Evolutionary conservation across 2,113 vertebrate genomes (phyloP).

Genomic region (Anser cygnoides): DNA sequence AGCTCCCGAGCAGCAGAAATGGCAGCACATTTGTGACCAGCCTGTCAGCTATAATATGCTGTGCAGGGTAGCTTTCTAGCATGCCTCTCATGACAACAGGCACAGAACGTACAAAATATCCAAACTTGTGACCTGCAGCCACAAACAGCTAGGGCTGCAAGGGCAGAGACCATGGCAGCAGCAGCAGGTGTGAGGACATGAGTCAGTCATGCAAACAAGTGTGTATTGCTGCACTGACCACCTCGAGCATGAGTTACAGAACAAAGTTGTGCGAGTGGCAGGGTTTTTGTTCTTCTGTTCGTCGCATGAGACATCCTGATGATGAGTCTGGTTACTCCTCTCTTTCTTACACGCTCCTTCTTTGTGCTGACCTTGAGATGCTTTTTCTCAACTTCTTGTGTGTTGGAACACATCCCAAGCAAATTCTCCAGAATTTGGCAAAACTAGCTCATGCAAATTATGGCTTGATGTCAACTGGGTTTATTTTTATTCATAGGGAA

Average conservation of each 20-base stretch:
- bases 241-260: not conserved
- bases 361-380: slow-evolving; percentile 26
- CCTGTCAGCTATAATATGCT: not conserved
- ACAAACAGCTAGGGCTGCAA: not conserved
- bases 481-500: slow-evolving; percentile 58
- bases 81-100: not conserved
- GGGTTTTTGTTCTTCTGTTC: not conserved
- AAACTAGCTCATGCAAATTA: slow-evolving; percentile 46
- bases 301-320: not conserved
- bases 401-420: slow-evolving; percentile 11
- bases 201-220: not conserved
- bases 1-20: not conserved
- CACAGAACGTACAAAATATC: rapidly evolving
- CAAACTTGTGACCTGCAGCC: not conserved
- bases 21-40: not conserved
- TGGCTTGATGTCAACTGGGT: slow-evolving; percentile 8
- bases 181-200: not conserved
- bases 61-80: not conserved
- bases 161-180: not conserved
- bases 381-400: slow-evolving; percentile 4
- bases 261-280: not conserved
- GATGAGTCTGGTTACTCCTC: not conserved
- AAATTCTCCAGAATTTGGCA: slow-evolving; percentile 26
- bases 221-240: not conserved
- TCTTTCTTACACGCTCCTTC: not conserved